phyloP scores from a whole-genome alignment of 2,113 vertebrate genomes.

The Scalopus aquaticus region DNA sequence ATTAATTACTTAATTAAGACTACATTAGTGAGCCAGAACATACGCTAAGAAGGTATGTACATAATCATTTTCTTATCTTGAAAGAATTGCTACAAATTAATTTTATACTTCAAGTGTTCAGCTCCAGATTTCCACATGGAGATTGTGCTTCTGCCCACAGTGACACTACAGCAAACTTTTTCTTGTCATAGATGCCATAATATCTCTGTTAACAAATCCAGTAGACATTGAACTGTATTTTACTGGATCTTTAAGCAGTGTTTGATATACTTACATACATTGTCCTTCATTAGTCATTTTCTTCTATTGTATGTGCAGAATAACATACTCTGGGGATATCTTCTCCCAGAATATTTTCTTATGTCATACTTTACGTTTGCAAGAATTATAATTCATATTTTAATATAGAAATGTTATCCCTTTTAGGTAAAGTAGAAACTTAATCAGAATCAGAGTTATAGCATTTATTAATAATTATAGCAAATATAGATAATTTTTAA shows the following conservation, averaged over 20 bases:
- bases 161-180: not conserved
- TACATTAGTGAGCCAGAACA: not conserved
- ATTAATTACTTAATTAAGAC: not conserved
- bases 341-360: constrained; percentile 40
- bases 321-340: not conserved
- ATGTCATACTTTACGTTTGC: constrained; percentile 17
- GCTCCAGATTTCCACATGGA: not conserved
- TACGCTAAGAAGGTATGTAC: not conserved
- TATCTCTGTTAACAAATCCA: not conserved
- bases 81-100: not conserved
- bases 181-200: not conserved
- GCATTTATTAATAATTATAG: not conserved
- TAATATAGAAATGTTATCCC: not conserved
- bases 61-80: not conserved
- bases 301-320: not conserved
- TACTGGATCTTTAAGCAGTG: not conserved
- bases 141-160: not conserved
- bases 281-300: not conserved
- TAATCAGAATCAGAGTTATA: not conserved
- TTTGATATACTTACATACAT: not conserved
- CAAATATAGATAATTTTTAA: not conserved
- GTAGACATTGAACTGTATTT: not conserved
- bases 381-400: constrained; percentile 21
- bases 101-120: not conserved
- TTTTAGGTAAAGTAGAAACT: constrained; percentile 25